Evolutionary conservation across 2,113 vertebrate genomes (phyloP).

Genomic region (Microtus pennsylvanicus): DNA sequence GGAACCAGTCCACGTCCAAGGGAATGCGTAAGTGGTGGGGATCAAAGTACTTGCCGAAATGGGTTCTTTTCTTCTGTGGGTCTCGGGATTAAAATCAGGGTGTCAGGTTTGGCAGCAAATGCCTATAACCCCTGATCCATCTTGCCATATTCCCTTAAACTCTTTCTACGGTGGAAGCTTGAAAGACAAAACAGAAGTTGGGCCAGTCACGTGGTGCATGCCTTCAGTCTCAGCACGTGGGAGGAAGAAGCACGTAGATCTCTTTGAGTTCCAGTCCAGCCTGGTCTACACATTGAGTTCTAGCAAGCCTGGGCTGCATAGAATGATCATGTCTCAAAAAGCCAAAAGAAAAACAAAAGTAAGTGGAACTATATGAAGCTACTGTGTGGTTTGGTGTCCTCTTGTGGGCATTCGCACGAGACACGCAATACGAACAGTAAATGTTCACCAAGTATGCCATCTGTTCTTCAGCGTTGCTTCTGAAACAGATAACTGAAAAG

Average conservation of each 20-base stretch:
- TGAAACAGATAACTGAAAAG: slow-evolving; percentile 35
- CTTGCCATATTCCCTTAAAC: background rate
- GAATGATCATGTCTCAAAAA: background rate
- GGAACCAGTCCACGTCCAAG: background rate
- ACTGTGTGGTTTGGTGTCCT: background rate
- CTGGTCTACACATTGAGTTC: background rate
- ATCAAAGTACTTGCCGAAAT: background rate
- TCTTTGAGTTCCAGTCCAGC: background rate
- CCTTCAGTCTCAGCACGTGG: background rate
- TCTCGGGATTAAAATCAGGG: background rate
- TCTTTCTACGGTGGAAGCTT: slow-evolving; percentile 26
- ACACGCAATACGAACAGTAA: background rate
- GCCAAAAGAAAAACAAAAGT: background rate
- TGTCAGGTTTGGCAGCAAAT: background rate
- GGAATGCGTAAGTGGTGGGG: background rate
- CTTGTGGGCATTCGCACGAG: background rate
- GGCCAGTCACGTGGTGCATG: background rate
- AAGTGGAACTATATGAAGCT: slow-evolving; percentile 35
- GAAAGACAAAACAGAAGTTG: background rate
- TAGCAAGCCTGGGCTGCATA: background rate
- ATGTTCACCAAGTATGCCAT: slow-evolving; percentile 17
- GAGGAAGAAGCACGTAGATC: background rate
- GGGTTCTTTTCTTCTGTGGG: background rate
- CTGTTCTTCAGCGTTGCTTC: slow-evolving; percentile 42
- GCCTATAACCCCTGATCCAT: background rate